Percentiles rank a stretch among this genome's conserved stretches.
Conservation (phyloP, 2,888 invertebrate genomes). For the Luperina nickerlii region DNA sequence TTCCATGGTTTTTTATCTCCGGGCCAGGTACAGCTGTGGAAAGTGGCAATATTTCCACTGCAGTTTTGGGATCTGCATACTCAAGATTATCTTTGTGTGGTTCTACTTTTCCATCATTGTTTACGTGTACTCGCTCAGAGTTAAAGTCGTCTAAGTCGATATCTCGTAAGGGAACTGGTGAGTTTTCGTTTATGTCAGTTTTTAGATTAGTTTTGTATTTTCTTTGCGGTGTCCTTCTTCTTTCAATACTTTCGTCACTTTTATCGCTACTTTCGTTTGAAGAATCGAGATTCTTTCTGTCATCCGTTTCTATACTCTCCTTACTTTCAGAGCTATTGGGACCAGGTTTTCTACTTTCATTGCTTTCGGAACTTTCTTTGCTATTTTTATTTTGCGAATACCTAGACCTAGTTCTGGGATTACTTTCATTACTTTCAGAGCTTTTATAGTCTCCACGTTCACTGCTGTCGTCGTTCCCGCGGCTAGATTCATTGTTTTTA, state of each 20-base stretch:
- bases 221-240: slow-evolving; percentile 23
- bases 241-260: slow-evolving; percentile 32
- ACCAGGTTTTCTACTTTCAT: slow-evolving; percentile 39
- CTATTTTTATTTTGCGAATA: slow-evolving; percentile 32
- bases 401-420: slow-evolving; percentile 24
- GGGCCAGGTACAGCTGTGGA: slow-evolving; percentile 57
- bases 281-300: slow-evolving; percentile 21
- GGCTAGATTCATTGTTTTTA: slow-evolving; percentile 28
- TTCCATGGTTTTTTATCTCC: slow-evolving; percentile 56
- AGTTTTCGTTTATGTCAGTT: slow-evolving; percentile 32
- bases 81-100: slow-evolving; percentile 69
- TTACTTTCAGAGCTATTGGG: slow-evolving; percentile 44
- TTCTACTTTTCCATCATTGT: slow-evolving; percentile 75
- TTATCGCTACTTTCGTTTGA: slow-evolving; percentile 62
- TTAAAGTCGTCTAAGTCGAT: slow-evolving; percentile 78
- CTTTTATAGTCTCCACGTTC: slow-evolving; percentile 51
- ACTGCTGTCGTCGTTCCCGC: slow-evolving; percentile 27
- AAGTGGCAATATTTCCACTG: slow-evolving; percentile 63
- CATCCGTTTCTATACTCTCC: slow-evolving; percentile 50
- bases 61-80: slow-evolving; percentile 64
- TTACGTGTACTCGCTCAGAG: slow-evolving; percentile 76
- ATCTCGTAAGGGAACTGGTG: slow-evolving; percentile 71
- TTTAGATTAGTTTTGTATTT: slow-evolving; percentile 28
- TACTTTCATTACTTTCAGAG: slow-evolving; percentile 54
- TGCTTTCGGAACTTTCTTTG: slow-evolving; percentile 44